Evolutionary conservation across 2,797 vertebrate species (phyloP).

Genomic region (Ptychobarbus kaznakovi): DNA sequence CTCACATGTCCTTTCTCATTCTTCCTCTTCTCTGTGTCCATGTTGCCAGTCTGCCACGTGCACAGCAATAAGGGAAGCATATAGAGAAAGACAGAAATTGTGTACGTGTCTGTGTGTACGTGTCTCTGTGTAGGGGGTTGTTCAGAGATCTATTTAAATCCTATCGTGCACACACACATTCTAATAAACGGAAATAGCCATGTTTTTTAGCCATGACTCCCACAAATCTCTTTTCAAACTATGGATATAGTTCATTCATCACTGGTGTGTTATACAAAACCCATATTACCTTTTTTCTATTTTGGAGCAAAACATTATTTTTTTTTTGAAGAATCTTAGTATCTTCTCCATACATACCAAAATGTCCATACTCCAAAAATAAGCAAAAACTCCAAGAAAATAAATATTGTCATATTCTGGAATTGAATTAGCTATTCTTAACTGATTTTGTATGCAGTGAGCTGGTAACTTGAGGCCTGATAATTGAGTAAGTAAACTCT

Average conservation of each 20-base stretch:
- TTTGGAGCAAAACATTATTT: neutral
- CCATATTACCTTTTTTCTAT: neutral
- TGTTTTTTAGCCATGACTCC: slow-evolving; percentile 12
- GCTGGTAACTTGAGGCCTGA: neutral
- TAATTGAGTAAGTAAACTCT: neutral
- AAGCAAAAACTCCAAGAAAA: neutral
- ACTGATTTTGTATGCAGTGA: neutral
- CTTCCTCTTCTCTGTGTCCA: slow-evolving; percentile 7
- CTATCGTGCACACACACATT: slow-evolving; percentile 15
- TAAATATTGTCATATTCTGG: neutral
- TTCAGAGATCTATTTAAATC: slow-evolving; percentile 52
- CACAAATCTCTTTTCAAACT: neutral
- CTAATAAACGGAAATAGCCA: slow-evolving; percentile 25
- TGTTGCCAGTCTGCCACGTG: slow-evolving; percentile 40
- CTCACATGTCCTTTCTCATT: slow-evolving; percentile 31
- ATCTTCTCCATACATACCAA: neutral
- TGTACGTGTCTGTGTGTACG: slow-evolving; percentile 18
- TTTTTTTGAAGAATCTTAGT: neutral
- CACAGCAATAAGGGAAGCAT: slow-evolving; percentile 32
- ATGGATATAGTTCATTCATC: neutral
- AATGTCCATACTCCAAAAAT: neutral
- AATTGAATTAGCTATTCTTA: neutral
- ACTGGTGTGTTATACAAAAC: neutral
- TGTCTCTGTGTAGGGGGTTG: slow-evolving; percentile 9
- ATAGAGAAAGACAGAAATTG: slow-evolving; percentile 25